A percentile compares a stretch with the other conserved stretches of the same genome.
These are phyloP conservation scores for Mobula birostris DNA, from an alignment of 2,113 vertebrate species.

Conservation along the genomic window DNA sequence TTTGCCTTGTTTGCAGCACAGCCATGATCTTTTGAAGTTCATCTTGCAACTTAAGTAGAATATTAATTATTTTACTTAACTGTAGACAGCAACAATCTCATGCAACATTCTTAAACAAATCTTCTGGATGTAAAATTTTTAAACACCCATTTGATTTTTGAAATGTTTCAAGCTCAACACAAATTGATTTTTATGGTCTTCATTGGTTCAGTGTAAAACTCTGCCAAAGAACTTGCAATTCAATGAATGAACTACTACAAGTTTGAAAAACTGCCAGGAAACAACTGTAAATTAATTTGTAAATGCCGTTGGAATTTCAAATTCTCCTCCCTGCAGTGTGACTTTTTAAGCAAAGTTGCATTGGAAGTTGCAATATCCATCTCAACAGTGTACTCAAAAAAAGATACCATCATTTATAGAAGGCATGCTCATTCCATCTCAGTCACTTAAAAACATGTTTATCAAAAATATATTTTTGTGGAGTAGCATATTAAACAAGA, in stretches of 20 bases:
- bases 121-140: neutral
- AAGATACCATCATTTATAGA: neutral
- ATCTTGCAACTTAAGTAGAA: too few species aligned
- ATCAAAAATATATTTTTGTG: neutral
- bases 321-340: neutral
- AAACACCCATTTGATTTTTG: neutral
- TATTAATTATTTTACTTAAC: too few species aligned
- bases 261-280: neutral
- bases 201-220: neutral
- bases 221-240: neutral
- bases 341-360: neutral
- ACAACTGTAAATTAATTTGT: conserved; percentile 13
- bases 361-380: neutral
- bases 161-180: neutral
- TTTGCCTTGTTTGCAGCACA: neutral
- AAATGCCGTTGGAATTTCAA: neutral
- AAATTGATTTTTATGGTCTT: neutral
- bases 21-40: neutral
- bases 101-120: neutral
- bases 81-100: neutral
- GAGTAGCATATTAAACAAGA: neutral
- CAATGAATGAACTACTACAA: too few species aligned
- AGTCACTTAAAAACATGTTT: neutral
- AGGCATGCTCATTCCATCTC: neutral
- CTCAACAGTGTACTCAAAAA: neutral